phyloP scores from a whole-genome alignment of 2,797 vertebrate genomes.

The Crenuchus spilurus region DNA sequence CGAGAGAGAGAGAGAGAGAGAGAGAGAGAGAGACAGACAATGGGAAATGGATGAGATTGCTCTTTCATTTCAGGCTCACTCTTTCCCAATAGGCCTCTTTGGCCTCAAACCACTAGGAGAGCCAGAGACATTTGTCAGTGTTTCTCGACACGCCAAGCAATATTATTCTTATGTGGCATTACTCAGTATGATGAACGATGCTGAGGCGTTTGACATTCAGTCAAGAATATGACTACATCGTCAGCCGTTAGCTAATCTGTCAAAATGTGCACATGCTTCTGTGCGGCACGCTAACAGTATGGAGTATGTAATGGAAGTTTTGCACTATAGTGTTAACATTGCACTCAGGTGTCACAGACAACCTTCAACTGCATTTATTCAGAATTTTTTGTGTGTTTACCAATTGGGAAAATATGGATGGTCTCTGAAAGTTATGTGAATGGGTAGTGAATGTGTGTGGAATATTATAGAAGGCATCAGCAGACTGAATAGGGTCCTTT shows the following conservation, averaged over 20 bases:
- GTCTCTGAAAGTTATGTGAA: background rate
- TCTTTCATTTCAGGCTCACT: background rate
- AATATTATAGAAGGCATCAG: constrained; percentile 68
- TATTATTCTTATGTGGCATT: constrained; percentile 16
- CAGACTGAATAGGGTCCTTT: constrained; percentile 60
- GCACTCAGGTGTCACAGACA: background rate
- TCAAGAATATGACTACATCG: constrained; percentile 9
- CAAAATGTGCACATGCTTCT: background rate
- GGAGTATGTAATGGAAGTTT: background rate
- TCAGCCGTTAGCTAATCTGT: constrained; percentile 8
- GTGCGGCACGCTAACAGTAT: background rate
- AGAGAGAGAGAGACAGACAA: background rate
- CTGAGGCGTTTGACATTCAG: constrained; percentile 1
- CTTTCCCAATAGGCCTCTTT: background rate
- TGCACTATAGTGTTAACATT: background rate
- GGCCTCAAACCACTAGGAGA: background rate
- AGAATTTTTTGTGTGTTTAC: too few relatives aligned
- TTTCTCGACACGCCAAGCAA: constrained; percentile 12
- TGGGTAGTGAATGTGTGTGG: constrained; percentile 69
- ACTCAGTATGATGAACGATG: constrained; percentile 17
- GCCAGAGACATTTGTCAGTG: constrained; percentile 17
- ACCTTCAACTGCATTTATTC: background rate
- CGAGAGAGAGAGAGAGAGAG: background rate
- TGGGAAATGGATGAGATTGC: background rate
- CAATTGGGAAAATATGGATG: too few relatives aligned